Base-by-base conservation (phyloP, 1,140 invertebrate genomes). In the Asobara japonica region DNA sequence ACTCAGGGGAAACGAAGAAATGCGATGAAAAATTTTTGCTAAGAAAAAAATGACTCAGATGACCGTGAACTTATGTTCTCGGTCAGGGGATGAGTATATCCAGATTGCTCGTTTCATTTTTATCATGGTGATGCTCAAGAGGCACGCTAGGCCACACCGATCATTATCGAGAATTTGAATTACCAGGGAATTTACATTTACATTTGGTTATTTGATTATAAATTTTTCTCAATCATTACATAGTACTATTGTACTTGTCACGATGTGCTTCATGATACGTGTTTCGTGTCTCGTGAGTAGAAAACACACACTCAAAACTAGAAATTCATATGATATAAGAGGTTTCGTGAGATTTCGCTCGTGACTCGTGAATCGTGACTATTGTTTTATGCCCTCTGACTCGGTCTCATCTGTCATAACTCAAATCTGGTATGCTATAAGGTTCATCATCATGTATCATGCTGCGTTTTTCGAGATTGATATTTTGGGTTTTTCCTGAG, bases 31-130 rank as follows among this genome's bases (percentile, higher is more conserved):
- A 45, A 45, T 45, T 16, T n/a, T 45, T 16, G 41, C 13, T 41
- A 5, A 45, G 18, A 16, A 45, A 45, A 45, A 18, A 45, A 45
- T 18, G n/a, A 10, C 7, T 45, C n/a, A 16, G 41, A 45, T 16
- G 41, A 45, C 41, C 41, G n/a, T 45, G 41, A 45, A 45, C 41
- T 13, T 16, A 7, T 45, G 41, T n/a, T 45, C 41, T 45, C 18
- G 41, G 41, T 13, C 41, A 45, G 41, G 41, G 41, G 41, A 45
- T 45, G 41, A 45, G 41, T 16, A 13, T 45, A 45, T 45, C 41
- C 41, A 45, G 41, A 45, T 45, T 45, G 41, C 41, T 45, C 41
- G 41, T 45, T 45, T 45, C 13, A 45, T 45, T 45, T 45, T 45
- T 45, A 45, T 45, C n/a, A 13, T 1, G 41, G 41, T 45, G 18